Conservation (phyloP, 2,113 vertebrate genomes). For the Synchiropus splendidus region DNA sequence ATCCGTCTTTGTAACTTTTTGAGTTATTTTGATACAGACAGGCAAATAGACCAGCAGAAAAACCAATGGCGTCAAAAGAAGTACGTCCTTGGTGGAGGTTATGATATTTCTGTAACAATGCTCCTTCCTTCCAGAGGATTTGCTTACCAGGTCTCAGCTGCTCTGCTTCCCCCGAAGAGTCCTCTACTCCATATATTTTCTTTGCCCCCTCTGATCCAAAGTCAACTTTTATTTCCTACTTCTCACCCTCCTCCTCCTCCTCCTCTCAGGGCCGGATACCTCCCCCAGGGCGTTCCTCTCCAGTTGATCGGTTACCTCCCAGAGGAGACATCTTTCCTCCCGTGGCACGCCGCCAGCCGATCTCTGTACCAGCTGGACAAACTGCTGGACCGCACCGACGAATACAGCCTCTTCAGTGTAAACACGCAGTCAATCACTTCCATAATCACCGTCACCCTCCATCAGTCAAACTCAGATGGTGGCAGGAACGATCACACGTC, state of each 20-base stretch:
- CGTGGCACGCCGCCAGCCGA: constrained; percentile 92
- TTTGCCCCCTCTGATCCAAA: background rate
- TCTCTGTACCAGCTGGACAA: constrained; percentile 94
- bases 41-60: too few relatives aligned
- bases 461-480: background rate
- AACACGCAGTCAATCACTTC: constrained; percentile 12
- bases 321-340: constrained; percentile 90
- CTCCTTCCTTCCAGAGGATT: too few relatives aligned
- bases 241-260: too few relatives aligned
- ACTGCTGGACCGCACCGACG: constrained; percentile 90
- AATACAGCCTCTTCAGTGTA: constrained; percentile 94
- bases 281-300: constrained; percentile 88
- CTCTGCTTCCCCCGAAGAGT: too few relatives aligned
- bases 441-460: background rate
- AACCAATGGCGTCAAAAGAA: too few relatives aligned
- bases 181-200: background rate
- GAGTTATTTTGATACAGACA: too few relatives aligned
- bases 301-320: constrained; percentile 91
- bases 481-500: background rate
- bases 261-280: constrained; percentile 81
- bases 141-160: too few relatives aligned
- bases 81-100: too few relatives aligned
- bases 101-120: too few relatives aligned
- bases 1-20: too few relatives aligned
- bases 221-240: too few relatives aligned